A percentile compares a stretch with the other conserved stretches of the same genome.
Evolutionary conservation across 2,113 vertebrate genomes (phyloP).

Genomic region (Podocnemis expansa): DNA sequence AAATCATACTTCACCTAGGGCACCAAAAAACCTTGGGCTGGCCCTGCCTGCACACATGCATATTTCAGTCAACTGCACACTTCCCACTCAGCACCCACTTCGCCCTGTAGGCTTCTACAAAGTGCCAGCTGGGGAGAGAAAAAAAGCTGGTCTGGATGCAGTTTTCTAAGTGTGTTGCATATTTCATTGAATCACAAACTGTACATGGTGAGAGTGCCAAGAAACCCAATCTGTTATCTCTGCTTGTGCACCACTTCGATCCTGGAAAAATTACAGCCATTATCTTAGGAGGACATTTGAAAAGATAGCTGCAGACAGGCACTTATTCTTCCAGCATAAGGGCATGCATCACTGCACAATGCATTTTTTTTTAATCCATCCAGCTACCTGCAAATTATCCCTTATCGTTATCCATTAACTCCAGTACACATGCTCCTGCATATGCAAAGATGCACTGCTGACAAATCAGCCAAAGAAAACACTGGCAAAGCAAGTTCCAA

Average conservation of each 20-base stretch:
- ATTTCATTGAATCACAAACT: not conserved
- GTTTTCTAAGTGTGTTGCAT: not conserved
- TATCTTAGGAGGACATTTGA: rapidly evolving
- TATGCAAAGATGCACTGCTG: rapidly evolving
- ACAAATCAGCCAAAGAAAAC: not conserved
- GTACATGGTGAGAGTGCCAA: rapidly evolving
- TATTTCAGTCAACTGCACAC: not conserved
- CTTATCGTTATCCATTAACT: not conserved
- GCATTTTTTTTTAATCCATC: not conserved
- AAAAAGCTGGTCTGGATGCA: not conserved
- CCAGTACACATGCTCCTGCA: not conserved
- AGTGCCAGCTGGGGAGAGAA: not conserved
- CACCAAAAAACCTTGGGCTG: no score
- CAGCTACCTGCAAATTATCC: not conserved
- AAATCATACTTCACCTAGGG: no score
- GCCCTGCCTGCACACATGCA: not conserved
- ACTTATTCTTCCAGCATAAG: not conserved
- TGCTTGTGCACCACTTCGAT: not conserved
- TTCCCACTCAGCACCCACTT: not conserved
- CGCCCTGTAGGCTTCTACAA: not conserved
- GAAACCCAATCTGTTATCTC: not conserved
- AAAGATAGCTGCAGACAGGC: not conserved
- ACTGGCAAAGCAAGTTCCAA: not conserved
- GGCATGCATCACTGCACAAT: rapidly evolving
- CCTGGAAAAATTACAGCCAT: not conserved